phyloP scores from a whole-genome alignment of 1,140 invertebrate genomes.

The Cydia splendana region DNA sequence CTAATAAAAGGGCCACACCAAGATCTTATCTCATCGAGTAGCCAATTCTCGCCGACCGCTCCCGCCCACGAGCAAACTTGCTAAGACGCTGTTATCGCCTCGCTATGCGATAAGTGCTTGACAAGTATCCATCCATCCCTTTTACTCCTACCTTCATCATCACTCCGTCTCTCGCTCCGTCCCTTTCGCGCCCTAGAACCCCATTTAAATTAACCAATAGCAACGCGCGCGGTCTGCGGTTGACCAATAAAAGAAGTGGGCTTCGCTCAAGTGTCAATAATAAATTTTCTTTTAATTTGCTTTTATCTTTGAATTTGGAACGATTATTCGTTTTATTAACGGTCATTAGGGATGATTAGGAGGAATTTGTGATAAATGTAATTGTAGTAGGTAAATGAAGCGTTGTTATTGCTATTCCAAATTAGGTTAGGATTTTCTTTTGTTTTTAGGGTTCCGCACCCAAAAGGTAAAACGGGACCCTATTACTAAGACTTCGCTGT shows the following conservation, averaged over 20 bases:
- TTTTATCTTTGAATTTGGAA: slow-evolving; percentile 32
- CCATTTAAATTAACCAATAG: slow-evolving; percentile 75
- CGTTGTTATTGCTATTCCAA: neutral
- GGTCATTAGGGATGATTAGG: neutral
- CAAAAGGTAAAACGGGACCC: too few relatives aligned
- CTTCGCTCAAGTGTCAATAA: slow-evolving; percentile 73
- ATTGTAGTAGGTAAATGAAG: neutral
- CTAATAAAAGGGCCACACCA: neutral
- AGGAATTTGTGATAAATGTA: neutral
- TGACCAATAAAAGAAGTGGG: slow-evolving; percentile 73
- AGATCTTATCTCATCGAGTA: neutral
- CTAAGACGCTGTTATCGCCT: slow-evolving; percentile 65
- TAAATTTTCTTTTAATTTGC: slow-evolving; percentile 64
- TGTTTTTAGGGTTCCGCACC: too few relatives aligned
- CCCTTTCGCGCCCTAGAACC: slow-evolving; percentile 63
- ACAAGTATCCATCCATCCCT: slow-evolving; percentile 73
- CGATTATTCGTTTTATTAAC: slow-evolving; percentile 3
- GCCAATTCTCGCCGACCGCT: slow-evolving; percentile 6
- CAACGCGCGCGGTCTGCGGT: slow-evolving; percentile 50
- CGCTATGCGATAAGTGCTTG: slow-evolving; percentile 70
- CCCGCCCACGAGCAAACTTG: slow-evolving; percentile 56
- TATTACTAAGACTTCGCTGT: too few relatives aligned
- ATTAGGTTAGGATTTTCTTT: too few relatives aligned
- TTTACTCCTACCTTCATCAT: slow-evolving; percentile 45
- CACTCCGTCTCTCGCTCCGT: slow-evolving; percentile 46